These are phyloP conservation scores for Clunio marinus DNA, from an alignment of 2,888 invertebrate species.

Conservation along the genomic window DNA sequence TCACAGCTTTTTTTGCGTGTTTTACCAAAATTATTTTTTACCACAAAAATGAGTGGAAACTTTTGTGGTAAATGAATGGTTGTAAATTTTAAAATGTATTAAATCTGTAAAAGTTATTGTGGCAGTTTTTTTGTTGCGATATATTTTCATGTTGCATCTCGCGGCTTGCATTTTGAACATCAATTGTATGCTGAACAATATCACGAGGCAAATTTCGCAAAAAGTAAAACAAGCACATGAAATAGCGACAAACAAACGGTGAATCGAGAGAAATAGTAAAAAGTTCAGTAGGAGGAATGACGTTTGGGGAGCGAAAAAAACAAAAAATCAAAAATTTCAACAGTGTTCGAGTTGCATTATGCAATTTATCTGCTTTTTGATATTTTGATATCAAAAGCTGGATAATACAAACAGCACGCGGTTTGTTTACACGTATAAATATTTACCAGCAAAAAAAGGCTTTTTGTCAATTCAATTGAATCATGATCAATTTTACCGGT, in stretches of 20 bases:
- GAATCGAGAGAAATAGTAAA: constrained; percentile 8
- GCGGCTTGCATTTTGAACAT: background rate
- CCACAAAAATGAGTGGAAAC: constrained; percentile 29
- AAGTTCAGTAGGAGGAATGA: constrained; percentile 17
- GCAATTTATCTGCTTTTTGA: constrained; percentile 34
- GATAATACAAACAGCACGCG: constrained; percentile 24
- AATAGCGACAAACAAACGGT: constrained; percentile 25
- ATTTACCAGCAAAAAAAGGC: constrained; percentile 11
- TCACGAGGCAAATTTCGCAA: background rate
- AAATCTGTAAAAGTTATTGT: constrained; percentile 27
- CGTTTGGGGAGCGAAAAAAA: background rate
- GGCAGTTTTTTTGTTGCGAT: constrained; percentile 19
- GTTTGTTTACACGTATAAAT: constrained; percentile 29
- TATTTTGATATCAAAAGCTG: constrained; percentile 29
- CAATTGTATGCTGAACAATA: constrained; percentile 1
- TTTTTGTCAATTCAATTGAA: constrained; percentile 30
- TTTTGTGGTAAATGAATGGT: constrained; percentile 26
- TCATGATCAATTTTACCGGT: constrained; percentile 22
- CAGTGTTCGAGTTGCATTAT: constrained; percentile 36
- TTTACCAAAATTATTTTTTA: constrained; percentile 15
- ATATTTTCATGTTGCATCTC: background rate
- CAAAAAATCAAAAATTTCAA: constrained; percentile 12
- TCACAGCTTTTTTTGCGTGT: constrained; percentile 21
- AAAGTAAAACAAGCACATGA: constrained; percentile 11
- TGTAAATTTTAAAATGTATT: constrained; percentile 8